Evolutionary conservation across 2,888 invertebrate species (phyloP).

Genomic region (Dioctria linearis): DNA sequence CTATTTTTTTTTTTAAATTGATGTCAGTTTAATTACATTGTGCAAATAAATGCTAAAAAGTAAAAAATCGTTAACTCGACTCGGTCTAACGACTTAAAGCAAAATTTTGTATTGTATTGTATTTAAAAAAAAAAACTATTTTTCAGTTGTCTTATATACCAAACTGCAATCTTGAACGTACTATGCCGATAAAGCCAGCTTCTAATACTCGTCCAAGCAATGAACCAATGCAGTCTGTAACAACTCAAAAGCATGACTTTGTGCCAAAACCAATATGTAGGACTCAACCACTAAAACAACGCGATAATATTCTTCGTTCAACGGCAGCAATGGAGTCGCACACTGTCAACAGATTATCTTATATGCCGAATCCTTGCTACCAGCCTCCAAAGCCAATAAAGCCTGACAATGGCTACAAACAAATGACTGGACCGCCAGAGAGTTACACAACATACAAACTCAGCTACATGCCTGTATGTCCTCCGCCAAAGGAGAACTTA

Average conservation of each 20-base stretch:
- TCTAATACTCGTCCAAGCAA: constrained; percentile 76
- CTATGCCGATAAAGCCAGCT: constrained; percentile 75
- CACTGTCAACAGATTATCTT: constrained; percentile 68
- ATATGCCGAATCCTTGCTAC: constrained; percentile 63
- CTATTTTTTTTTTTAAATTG: no score
- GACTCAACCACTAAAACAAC: constrained; percentile 64
- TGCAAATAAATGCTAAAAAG: no score
- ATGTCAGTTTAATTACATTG: no score
- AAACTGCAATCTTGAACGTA: constrained; percentile 73
- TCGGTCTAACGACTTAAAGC: not conserved
- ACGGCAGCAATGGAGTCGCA: constrained; percentile 66
- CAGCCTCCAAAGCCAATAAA: constrained; percentile 60
- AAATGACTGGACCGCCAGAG: constrained; percentile 65
- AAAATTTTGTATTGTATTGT: not conserved
- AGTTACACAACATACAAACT: constrained; percentile 75
- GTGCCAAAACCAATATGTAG: constrained; percentile 75
- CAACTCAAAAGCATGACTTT: constrained; percentile 82
- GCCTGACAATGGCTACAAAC: constrained; percentile 46
- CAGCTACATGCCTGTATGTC: constrained; percentile 72
- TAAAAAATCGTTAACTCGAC: no score
- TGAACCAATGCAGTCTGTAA: constrained; percentile 80
- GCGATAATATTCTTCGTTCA: constrained; percentile 64
- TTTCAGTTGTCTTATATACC: constrained; percentile 74
- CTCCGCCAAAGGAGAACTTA: constrained; percentile 65
- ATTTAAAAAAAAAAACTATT: not conserved